Conservation (phyloP, 1,140 invertebrate species). For the Philotrypesis tridentata region DNA sequence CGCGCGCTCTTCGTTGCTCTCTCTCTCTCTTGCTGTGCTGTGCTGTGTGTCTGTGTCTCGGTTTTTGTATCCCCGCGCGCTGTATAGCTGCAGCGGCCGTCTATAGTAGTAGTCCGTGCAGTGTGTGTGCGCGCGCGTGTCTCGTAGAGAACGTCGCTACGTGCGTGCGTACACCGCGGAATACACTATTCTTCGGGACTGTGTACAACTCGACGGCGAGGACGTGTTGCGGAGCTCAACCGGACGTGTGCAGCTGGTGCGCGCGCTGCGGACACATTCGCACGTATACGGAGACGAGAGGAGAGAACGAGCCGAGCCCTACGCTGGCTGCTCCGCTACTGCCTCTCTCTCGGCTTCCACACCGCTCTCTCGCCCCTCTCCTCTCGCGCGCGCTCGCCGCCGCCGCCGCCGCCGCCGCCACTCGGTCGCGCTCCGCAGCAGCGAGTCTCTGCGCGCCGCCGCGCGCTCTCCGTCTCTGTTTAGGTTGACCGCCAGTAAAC, state of each 20-base stretch:
- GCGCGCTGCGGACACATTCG: background rate
- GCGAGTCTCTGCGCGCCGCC: background rate
- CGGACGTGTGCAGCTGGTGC: conserved; percentile 1
- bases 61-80: background rate
- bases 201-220: background rate
- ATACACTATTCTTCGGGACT: no score
- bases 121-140: no score
- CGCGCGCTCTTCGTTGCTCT: background rate
- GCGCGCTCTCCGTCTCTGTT: conserved; percentile 25
- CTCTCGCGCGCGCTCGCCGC: background rate
- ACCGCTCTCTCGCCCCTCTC: background rate
- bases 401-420: background rate
- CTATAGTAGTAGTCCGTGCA: no score
- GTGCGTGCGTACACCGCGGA: no score
- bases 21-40: no score
- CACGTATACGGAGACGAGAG: no score
- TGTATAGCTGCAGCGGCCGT: no score
- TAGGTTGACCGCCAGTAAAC: conserved; percentile 48
- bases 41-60: no score
- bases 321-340: conserved; percentile 49
- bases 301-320: conserved; percentile 53
- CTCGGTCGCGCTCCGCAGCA: background rate
- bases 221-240: background rate
- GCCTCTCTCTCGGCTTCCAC: conserved; percentile 11
- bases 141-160: no score